Conservation (phyloP, 2,888 invertebrate species). For the Cosmia trapezina region DNA sequence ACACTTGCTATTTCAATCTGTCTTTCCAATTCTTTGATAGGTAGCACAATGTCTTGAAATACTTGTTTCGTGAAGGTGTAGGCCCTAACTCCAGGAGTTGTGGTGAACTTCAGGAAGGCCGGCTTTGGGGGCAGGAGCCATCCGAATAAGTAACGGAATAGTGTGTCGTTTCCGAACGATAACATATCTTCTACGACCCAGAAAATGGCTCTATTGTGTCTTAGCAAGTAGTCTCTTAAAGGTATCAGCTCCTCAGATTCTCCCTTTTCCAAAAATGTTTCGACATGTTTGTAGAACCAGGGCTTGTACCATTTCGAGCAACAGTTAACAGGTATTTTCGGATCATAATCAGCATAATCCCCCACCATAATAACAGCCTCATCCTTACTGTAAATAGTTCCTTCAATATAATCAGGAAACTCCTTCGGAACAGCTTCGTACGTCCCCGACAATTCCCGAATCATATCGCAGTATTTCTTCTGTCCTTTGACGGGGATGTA, state of each 20-base stretch:
- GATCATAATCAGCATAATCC: constrained; percentile 91
- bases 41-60: constrained; percentile 93
- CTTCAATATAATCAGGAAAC: constrained; percentile 92
- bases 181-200: constrained; percentile 94
- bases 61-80: constrained; percentile 93
- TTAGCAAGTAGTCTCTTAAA: constrained; percentile 91
- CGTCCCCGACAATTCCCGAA: constrained; percentile 91
- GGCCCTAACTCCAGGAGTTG: constrained; percentile 92
- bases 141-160: constrained; percentile 91
- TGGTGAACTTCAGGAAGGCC: constrained; percentile 93
- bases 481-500: constrained; percentile 92
- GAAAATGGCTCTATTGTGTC: constrained; percentile 93
- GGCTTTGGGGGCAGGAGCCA: constrained; percentile 93
- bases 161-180: constrained; percentile 92
- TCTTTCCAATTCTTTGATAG: constrained; percentile 91
- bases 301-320: constrained; percentile 93
- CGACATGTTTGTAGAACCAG: constrained; percentile 93
- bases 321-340: constrained; percentile 87
- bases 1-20: constrained; percentile 91
- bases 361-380: constrained; percentile 92
- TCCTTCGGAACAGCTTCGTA: constrained; percentile 81
- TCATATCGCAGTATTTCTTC: constrained; percentile 91
- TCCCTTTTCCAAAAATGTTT: constrained; percentile 89
- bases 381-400: constrained; percentile 91
- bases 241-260: constrained; percentile 91